These are phyloP conservation scores for Tetramorium alpestre DNA, from an alignment of 1,140 invertebrate species.

Conservation along the genomic window DNA sequence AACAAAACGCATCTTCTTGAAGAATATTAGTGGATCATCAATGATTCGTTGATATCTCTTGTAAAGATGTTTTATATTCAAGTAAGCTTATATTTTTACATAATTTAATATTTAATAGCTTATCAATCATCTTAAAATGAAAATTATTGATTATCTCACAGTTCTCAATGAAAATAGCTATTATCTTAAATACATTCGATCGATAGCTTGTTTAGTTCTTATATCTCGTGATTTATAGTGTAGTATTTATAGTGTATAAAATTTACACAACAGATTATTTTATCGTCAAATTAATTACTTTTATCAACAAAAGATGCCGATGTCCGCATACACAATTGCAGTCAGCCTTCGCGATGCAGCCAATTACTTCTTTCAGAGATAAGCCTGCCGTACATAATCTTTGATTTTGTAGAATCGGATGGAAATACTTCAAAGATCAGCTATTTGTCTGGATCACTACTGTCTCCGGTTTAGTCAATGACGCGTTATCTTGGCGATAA, in stretches of 20 bases:
- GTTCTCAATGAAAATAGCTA: background rate
- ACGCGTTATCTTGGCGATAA: background rate
- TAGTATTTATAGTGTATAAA: slow-evolving; percentile 1
- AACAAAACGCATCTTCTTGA: background rate
- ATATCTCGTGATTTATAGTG: background rate
- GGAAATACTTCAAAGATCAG: background rate
- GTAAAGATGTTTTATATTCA: background rate
- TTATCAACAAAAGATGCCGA: background rate
- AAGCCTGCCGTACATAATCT: background rate
- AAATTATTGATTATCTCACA: background rate
- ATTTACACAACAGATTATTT: background rate
- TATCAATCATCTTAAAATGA: background rate
- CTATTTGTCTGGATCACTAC: background rate
- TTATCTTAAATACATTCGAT: background rate
- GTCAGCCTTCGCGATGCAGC: background rate
- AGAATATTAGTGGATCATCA: background rate
- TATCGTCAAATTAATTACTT: background rate
- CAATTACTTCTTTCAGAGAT: background rate
- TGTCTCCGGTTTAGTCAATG: background rate
- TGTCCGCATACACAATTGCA: background rate
- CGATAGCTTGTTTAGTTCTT: background rate
- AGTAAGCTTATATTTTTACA: background rate
- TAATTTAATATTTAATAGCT: slow-evolving; percentile 1
- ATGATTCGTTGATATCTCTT: background rate
- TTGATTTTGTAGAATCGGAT: background rate